A percentile compares a stretch with the other conserved stretches of the same genome.
These are phyloP conservation scores for Propithecus deckenii DNA, from an alignment of 2,797 vertebrate species.

Conservation along the genomic window DNA sequence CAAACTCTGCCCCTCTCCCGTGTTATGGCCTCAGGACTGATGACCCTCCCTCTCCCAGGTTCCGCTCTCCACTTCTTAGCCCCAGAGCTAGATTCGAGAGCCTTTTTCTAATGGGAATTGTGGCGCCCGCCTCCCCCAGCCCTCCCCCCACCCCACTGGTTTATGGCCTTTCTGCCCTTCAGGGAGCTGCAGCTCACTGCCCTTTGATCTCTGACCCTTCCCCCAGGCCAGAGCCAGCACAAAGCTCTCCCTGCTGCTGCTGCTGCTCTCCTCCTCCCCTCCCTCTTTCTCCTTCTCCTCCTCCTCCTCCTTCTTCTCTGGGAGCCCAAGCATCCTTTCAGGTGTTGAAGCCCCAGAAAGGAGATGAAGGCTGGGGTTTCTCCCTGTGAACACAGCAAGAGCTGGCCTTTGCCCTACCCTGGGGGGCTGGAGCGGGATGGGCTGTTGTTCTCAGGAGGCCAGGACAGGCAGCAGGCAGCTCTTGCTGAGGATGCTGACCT, in stretches of 20 bases:
- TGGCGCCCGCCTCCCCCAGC: neutral
- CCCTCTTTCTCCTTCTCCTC: neutral
- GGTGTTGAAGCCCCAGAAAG: neutral
- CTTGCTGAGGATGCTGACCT: neutral
- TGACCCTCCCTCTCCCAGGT: neutral
- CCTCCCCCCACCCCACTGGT: neutral
- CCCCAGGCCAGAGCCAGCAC: neutral
- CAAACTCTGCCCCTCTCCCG: conserved; percentile 36
- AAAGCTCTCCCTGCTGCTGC: conserved; percentile 32
- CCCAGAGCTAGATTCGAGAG: neutral
- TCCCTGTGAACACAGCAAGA: neutral
- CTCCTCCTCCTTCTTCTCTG: neutral
- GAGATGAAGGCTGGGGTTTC: conserved; percentile 36
- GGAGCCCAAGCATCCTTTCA: conserved; percentile 41
- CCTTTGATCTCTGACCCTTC: conserved; percentile 76
- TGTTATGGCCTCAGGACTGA: neutral
- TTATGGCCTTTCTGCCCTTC: conserved; percentile 42
- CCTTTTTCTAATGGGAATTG: conserved; percentile 59
- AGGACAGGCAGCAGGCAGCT: neutral
- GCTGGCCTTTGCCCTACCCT: conserved; percentile 18
- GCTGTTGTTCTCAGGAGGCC: neutral
- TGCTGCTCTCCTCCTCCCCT: neutral
- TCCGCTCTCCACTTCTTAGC: neutral
- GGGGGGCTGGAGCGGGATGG: neutral
- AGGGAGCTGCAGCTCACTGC: conserved; percentile 10